A percentile compares a stretch with the other conserved stretches of the same genome.
These are phyloP conservation scores for Petromus typicus DNA, from an alignment of 2,113 vertebrate species.

Conservation along the genomic window DNA sequence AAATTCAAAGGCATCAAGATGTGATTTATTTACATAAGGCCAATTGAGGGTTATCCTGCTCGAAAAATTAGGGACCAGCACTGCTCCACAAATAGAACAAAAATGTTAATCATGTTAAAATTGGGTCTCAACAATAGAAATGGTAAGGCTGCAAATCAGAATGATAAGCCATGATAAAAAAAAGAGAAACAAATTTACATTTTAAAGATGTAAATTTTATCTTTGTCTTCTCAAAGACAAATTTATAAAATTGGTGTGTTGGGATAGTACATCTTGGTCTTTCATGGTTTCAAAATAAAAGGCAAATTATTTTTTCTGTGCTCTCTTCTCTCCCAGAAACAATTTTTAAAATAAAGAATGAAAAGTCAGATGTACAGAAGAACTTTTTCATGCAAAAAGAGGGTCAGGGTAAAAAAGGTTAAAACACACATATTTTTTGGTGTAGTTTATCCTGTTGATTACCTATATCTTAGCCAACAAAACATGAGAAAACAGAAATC, in stretches of 20 bases:
- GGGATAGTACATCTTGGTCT: slow-evolving; percentile 55
- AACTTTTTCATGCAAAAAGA: slow-evolving; percentile 37
- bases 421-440: not conserved
- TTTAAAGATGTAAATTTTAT: too few species aligned
- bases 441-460: rapidly evolving
- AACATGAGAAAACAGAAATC: not conserved
- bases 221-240: slow-evolving; percentile 54
- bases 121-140: slow-evolving; percentile 74
- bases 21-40: slow-evolving; percentile 84
- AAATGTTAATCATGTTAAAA: slow-evolving; percentile 81
- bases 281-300: slow-evolving; percentile 63
- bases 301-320: slow-evolving; percentile 20
- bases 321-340: not conserved
- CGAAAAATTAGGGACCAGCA: slow-evolving; percentile 73
- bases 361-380: not conserved
- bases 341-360: not conserved
- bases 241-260: slow-evolving; percentile 56
- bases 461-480: not conserved
- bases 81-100: slow-evolving; percentile 77
- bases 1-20: slow-evolving; percentile 81
- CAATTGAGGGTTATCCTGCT: slow-evolving; percentile 79
- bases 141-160: slow-evolving; percentile 57
- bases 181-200: slow-evolving; percentile 52
- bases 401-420: not conserved
- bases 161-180: slow-evolving; percentile 61